These are phyloP conservation scores for Drosophila niveifrons DNA, from an alignment of 2,888 invertebrate species.

Conservation along the genomic window DNA sequence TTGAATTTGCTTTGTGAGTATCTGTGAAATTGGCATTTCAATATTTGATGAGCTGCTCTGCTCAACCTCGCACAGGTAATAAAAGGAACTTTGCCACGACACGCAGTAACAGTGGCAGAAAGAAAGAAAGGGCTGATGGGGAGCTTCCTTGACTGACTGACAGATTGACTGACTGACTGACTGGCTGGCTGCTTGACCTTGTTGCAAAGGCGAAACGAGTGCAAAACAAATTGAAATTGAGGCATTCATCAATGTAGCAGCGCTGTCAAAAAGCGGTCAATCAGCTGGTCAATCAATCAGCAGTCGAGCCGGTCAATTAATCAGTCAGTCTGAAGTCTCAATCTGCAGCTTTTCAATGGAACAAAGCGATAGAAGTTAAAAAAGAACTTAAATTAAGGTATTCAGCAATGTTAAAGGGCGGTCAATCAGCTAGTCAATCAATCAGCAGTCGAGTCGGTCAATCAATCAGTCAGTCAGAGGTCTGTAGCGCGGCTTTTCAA, in stretches of 20 bases:
- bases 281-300: too few species aligned
- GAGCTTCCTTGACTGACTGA: too few species aligned
- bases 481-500: too few species aligned
- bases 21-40: constrained; percentile 79
- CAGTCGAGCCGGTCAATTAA: too few species aligned
- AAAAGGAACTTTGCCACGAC: constrained; percentile 45
- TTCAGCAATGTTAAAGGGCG: constrained; percentile 35
- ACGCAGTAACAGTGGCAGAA: not conserved
- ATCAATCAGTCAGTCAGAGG: too few species aligned
- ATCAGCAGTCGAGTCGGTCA: too few species aligned
- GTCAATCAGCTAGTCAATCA: not conserved
- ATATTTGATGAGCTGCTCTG: constrained; percentile 70
- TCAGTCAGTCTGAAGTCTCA: too few species aligned
- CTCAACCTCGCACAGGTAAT: constrained; percentile 58
- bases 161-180: not conserved
- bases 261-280: constrained; percentile 6
- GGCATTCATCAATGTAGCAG: constrained; percentile 40
- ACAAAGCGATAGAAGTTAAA: not conserved
- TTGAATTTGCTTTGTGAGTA: constrained; percentile 70
- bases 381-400: constrained; percentile 38
- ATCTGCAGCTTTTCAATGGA: too few species aligned
- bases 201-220: constrained; percentile 4
- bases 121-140: too few species aligned
- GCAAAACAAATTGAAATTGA: constrained; percentile 34
- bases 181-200: constrained; percentile 41